Conservation (phyloP, 2,797 vertebrate species). For the Pygocentrus nattereri region DNA sequence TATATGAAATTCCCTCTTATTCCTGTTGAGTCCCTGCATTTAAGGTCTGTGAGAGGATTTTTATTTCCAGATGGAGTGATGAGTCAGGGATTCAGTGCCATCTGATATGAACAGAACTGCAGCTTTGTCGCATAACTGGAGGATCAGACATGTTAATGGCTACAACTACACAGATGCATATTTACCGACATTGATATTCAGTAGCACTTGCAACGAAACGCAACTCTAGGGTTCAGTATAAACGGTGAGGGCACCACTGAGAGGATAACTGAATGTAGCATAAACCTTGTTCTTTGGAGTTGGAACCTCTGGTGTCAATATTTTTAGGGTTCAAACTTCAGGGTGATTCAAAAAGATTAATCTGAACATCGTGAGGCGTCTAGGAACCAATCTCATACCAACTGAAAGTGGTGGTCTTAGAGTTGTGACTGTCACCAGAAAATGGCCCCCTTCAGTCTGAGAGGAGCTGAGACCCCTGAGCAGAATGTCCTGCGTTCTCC, state of each 20-base stretch:
- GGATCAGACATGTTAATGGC: constrained; percentile 14
- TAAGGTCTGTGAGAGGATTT: constrained; percentile 11
- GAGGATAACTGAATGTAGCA: background rate
- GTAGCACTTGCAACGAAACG: background rate
- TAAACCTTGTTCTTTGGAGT: background rate
- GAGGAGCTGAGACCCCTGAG: too few relatives aligned
- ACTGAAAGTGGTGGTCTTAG: too few relatives aligned
- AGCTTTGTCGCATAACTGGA: background rate
- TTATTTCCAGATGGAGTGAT: constrained; percentile 24
- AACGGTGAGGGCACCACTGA: background rate
- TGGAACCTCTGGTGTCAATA: background rate
- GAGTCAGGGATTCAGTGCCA: constrained; percentile 17
- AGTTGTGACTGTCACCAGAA: too few relatives aligned
- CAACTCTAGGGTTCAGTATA: background rate
- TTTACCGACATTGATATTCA: background rate
- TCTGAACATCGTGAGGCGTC: too few relatives aligned
- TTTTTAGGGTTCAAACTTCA: background rate
- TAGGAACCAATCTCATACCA: too few relatives aligned
- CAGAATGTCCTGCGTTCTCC: too few relatives aligned
- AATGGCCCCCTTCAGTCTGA: too few relatives aligned
- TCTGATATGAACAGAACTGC: constrained; percentile 20
- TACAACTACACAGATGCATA: background rate
- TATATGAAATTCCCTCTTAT: background rate
- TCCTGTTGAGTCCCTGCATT: background rate
- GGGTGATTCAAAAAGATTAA: too few relatives aligned